Conservation (phyloP, 2,888 invertebrate species). For the Muschampia staudingeri region DNA sequence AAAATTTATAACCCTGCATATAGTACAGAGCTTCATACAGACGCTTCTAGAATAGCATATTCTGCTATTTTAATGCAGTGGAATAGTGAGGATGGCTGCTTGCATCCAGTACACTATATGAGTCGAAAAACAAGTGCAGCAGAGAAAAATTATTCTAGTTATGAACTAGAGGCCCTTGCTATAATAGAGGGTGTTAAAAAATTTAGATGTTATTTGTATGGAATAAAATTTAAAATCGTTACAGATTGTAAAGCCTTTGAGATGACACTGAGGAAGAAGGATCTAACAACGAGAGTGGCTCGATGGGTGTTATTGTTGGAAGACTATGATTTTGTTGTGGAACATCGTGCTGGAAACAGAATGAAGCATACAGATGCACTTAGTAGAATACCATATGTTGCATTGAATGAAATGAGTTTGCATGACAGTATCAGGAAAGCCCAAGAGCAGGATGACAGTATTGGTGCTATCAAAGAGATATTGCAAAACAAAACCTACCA, state of each 20-base stretch:
- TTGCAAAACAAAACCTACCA: conserved; percentile 7
- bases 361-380: conserved; percentile 68
- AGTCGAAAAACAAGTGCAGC: conserved; percentile 35
- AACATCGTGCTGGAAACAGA: conserved; percentile 65
- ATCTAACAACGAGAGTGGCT: conserved; percentile 67
- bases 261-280: conserved; percentile 67
- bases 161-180: neutral
- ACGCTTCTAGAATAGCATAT: conserved; percentile 16
- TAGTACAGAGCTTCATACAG: conserved; percentile 11
- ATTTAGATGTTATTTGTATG: conserved; percentile 63
- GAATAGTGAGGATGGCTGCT: conserved; percentile 1
- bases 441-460: neutral
- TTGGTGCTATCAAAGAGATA: neutral
- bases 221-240: conserved; percentile 64
- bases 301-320: conserved; percentile 67
- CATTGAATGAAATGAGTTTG: too few species aligned
- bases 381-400: conserved; percentile 52
- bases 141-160: conserved; percentile 13
- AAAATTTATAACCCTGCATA: conserved; percentile 20
- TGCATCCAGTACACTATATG: conserved; percentile 45
- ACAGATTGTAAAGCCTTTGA: conserved; percentile 67
- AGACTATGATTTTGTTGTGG: conserved; percentile 66
- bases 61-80: conserved; percentile 26
- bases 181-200: conserved; percentile 24
- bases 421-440: neutral